Evolutionary conservation across 2,797 vertebrate genomes (phyloP).

Genomic region (Pangasius sanitwongsei): DNA sequence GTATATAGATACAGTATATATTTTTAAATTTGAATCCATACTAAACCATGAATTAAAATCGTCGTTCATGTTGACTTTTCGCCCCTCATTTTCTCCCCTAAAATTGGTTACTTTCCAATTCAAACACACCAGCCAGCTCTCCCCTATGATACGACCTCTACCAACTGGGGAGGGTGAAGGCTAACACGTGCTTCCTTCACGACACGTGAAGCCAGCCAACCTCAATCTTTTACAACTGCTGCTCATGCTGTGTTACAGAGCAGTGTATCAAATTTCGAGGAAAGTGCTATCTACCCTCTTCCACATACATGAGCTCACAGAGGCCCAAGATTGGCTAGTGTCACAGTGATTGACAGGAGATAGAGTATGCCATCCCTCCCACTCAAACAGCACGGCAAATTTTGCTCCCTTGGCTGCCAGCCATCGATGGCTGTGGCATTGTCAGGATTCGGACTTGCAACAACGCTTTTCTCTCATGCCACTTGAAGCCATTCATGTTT

Average conservation of each 20-base stretch:
- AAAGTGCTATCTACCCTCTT: not conserved
- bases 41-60: not conserved
- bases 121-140: not conserved
- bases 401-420: too few relatives aligned
- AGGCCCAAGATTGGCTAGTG: not conserved
- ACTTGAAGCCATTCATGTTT: not conserved
- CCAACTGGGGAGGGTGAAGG: not conserved
- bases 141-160: not conserved
- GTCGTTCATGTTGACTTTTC: not conserved
- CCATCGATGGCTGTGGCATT: not conserved
- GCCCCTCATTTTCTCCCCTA: not conserved
- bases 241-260: not conserved
- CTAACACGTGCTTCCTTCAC: not conserved
- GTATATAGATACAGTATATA: not conserved
- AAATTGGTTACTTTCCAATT: not conserved
- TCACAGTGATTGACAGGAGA: not conserved
- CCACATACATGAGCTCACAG: not conserved
- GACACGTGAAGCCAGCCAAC: not conserved
- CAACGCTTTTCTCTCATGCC: not conserved
- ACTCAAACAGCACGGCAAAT: not conserved
- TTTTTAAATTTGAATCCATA: not conserved
- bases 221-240: not conserved
- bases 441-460: not conserved
- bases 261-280: too few relatives aligned
- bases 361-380: not conserved